Evolutionary conservation across 2,888 invertebrate genomes (phyloP), one percentile per base, ranked within the genome.

Genomic region (Drosophila demipolita): DNA sequence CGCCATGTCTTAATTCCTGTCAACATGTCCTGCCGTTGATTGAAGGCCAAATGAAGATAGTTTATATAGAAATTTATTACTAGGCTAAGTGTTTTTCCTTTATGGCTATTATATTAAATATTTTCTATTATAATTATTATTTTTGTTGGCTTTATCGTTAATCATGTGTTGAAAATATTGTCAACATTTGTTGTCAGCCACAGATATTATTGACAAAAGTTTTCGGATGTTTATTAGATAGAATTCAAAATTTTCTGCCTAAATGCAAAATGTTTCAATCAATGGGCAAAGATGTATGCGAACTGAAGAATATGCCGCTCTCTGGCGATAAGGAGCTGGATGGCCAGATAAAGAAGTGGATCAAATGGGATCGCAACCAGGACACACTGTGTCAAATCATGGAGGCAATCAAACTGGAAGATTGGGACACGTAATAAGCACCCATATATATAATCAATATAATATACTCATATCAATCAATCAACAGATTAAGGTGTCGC

Each of bases 351-450:
- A 93, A 94, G 38, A 95, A 95, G 83, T 98, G 97, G 97, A 92
- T 97, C 5, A 92, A 94, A 76, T 96, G 96, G 95, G 97, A 97
- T 91, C 81, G 96, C 95, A 96, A 97, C 93, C 94, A 95, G 35
- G 94, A 93, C 52, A 97, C 97, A 0, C 92, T 93, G 9, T 88
- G 93, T 29, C 96, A 96, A 93, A 95, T 98, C 15, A 89, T 94
- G 70, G 92, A 94, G 0, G 94, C 97, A 69, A 93, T 96, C 0
- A 90, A 94, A 1, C 92, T 94, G 2, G 93, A 94, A 50, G 93
- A 95, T 90, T 94, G 94, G 91, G 94, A 77, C 12, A 55, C 36
- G 36, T 42, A 23, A 15, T 17, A 7, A n/a, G 1, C 1, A 15
- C 15, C 1, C 45, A 8, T n/a, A 23, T 23, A 54, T 54, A 8